These are phyloP conservation scores for Ladona fulva DNA, from an alignment of 1,140 invertebrate genomes.

Conservation along the genomic window DNA sequence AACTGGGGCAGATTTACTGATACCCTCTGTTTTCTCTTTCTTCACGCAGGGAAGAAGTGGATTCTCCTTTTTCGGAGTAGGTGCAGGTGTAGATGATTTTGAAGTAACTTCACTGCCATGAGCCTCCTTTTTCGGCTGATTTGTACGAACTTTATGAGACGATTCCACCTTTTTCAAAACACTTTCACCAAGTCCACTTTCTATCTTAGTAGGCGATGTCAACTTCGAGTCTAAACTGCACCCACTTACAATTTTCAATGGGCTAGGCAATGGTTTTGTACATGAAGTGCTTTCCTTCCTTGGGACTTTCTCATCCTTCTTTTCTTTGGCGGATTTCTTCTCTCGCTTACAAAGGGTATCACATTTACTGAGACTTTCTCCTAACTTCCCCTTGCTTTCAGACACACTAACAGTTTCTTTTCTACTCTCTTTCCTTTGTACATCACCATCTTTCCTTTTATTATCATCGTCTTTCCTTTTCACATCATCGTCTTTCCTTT, in stretches of 20 bases:
- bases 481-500: too few relatives aligned
- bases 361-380: too few relatives aligned
- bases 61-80: neutral
- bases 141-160: neutral
- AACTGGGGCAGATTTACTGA: neutral
- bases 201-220: neutral
- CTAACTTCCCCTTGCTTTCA: slow-evolving; percentile 11
- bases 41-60: neutral
- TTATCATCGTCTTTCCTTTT: slow-evolving; percentile 13
- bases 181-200: neutral
- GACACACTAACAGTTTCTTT: neutral
- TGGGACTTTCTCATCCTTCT: neutral
- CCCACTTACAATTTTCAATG: neutral
- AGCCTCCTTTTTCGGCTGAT: neutral
- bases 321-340: neutral
- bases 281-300: neutral
- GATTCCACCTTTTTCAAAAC: neutral
- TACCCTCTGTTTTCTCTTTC: neutral
- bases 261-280: neutral
- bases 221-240: neutral
- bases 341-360: neutral
- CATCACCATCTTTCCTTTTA: too few relatives aligned
- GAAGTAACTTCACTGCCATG: neutral
- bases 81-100: neutral
- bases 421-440: too few relatives aligned